Evolutionary conservation across 2,888 invertebrate species (phyloP).

Genomic region (Anoncus sp.): DNA sequence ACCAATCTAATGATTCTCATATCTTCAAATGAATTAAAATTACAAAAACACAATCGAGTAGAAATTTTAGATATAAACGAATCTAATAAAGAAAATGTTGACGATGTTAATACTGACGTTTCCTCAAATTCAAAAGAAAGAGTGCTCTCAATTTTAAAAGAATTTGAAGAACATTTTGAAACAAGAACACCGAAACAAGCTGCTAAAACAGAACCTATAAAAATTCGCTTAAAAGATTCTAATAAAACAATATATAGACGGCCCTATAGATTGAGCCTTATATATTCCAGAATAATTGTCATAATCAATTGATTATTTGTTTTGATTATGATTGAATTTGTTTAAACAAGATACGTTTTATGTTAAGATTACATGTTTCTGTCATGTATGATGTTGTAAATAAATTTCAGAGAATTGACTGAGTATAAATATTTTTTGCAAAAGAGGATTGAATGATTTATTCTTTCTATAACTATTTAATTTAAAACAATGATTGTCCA

Average conservation of each 20-base stretch:
- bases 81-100: too few species aligned
- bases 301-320: too few species aligned
- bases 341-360: not conserved
- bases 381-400: not conserved
- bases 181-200: not conserved
- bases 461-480: conserved; percentile 2
- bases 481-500: not conserved
- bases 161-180: not conserved
- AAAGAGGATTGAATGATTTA: too few species aligned
- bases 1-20: not conserved
- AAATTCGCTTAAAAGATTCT: not conserved
- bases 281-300: too few species aligned
- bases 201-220: conserved; percentile 2
- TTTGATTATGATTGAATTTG: too few species aligned
- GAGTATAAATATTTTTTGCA: conserved; percentile 5
- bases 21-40: conserved; percentile 3
- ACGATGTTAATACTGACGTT: too few species aligned
- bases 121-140: too few species aligned
- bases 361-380: not conserved
- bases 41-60: not conserved
- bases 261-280: not conserved
- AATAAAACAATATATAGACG: not conserved
- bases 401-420: not conserved
- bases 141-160: too few species aligned
- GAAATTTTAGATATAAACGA: too few species aligned